Base-by-base conservation (phyloP, 2,797 vertebrate genomes). In the Balearica regulorum region DNA sequence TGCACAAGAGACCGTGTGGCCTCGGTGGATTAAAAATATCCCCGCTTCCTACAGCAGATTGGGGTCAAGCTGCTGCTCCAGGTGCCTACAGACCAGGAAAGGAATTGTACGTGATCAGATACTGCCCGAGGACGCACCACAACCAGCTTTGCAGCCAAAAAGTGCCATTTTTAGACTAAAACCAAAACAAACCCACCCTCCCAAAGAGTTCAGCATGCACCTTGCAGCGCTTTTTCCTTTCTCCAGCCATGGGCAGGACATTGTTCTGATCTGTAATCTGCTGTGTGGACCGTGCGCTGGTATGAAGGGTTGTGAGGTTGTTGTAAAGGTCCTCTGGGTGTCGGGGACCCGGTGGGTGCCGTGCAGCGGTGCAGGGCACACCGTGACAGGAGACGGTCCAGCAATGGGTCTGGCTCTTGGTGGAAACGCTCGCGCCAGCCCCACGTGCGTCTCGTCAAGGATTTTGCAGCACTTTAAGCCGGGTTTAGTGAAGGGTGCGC, bases 311-410 rank as follows among this genome's bases (percentile, higher is more conserved):
- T 16, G 22, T 10, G 64, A 81, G 70, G 70, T 57, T 29, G 39
- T 24, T 44, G 26, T 29, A n/a, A 61, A 61, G 26, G 22, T 64
- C 48, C 31, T 68, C 37, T 48, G 65, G 37, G 5, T 49, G 10
- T 44, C 65, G 5, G 35, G 83, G 76, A 31, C n/a, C 6, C 3
- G 3, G 16, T 39, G 31, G 37, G 62, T 43, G 19, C 71, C 2
- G 0, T 6, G 21, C 6, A 6, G 62, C 0, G 0, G 10, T 8
- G 35, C 44, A 48, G 35, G 69, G 16, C 46, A 17, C 3, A 0
- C 17, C 1, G 0, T 21, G 68, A 21, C 22, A 5, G 21, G 22
- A 28, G 20, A 6, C 0, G 1, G 17, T 35, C 76, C 60, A 54
- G 33, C 28, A 20, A 1, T 24, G 46, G 12, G 22, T 60, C 43